Base-by-base conservation (phyloP, 2,888 invertebrate genomes). In the Norana najaformis region DNA sequence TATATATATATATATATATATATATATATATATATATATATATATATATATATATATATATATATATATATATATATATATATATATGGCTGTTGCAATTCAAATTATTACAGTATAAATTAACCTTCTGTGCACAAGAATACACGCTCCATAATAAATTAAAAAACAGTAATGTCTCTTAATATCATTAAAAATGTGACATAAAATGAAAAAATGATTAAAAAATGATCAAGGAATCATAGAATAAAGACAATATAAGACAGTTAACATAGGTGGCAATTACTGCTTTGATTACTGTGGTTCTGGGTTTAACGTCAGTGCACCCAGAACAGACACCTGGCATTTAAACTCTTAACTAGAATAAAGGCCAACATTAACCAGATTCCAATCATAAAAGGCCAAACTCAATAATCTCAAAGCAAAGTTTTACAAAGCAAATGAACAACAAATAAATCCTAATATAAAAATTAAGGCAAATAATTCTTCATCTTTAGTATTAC, bases 71-170 rank as follows among this genome's bases (percentile, higher is more conserved):
- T n/a, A 69, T 11, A n/a, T 69, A 53, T 53, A 53, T 2, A 5
- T 53, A 53, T 53, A 69, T 69, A 69, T 69, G 69, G 69, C 69
- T n/a, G 69, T 69, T 47, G 20, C 23, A 69, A n/a, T 69, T 69
- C 69, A n/a, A 69, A 69, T 69, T 69, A 69, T 6, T 38, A 88
- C 88, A 36, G 88, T 38, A 88, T 69, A 69, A 69, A 69, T 69
- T 69, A 69, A n/a, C 69, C n/a, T 69, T 69, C 69, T 69, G 69
- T 69, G 69, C 69, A 38, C 35, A 88, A 37, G 38, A 88, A 88
- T 88, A 35, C 30, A 38, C 88, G 23, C 8, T 88, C 88, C 34
- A 35, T 88, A 37, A 88, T 88, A 36, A 88, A 88, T 88, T 88
- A 36, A 88, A 88, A 36, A 88, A 13, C 36, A n/a, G 35, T 38